Conservation (phyloP, 1,140 invertebrate species). For the Papilio xuthus region DNA sequence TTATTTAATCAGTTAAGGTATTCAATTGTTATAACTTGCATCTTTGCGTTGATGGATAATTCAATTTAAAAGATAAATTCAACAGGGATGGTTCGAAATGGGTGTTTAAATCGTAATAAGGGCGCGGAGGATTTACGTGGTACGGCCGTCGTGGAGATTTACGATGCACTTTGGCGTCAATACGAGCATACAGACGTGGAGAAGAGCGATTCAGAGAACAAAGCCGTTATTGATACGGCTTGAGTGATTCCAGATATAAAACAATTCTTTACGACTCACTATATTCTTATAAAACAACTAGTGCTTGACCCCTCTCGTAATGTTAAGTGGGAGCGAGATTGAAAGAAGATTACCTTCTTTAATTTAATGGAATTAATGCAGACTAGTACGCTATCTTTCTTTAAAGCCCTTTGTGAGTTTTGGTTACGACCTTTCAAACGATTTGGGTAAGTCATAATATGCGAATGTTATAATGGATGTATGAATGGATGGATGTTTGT, state of each 20-base stretch:
- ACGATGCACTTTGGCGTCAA: constrained; percentile 8
- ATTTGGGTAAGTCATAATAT: no score
- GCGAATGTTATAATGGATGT: no score
- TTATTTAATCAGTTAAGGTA: no score
- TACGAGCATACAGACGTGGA: constrained; percentile 1
- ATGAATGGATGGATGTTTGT: no score
- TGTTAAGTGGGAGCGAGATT: background rate
- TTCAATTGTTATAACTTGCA: background rate
- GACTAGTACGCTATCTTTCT: no score
- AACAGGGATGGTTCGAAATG: background rate
- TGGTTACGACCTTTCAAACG: no score
- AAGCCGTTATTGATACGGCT: constrained; percentile 30
- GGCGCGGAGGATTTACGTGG: background rate
- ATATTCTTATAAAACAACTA: background rate
- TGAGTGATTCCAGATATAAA: constrained; percentile 24
- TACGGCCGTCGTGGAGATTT: constrained; percentile 13
- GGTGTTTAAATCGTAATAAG: constrained; percentile 25
- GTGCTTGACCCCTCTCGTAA: background rate
- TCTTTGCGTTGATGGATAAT: background rate
- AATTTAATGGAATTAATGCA: no score
- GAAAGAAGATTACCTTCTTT: background rate
- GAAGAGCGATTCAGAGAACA: constrained; percentile 26
- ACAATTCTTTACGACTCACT: constrained; percentile 4
- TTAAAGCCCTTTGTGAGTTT: no score
- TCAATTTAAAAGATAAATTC: constrained; percentile 5